Percentiles rank a stretch among this genome's conserved stretches.
Evolutionary conservation across 1,140 invertebrate species (phyloP).

Genomic region (Pentalonia nigronervosa): DNA sequence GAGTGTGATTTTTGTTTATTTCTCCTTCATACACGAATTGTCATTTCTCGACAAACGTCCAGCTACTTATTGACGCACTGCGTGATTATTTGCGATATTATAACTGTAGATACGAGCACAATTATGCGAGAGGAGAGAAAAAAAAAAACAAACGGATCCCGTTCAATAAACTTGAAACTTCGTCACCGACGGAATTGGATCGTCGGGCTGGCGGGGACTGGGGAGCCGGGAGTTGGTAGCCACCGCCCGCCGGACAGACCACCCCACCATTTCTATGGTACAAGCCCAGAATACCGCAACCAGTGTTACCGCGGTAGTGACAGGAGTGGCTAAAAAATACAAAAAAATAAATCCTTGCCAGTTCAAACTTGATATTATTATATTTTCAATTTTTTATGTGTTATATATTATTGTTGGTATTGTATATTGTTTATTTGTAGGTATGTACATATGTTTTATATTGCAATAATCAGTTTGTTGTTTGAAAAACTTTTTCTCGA

Average conservation of each 20-base stretch:
- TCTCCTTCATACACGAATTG: neutral
- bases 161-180: constrained; percentile 42
- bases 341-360: neutral
- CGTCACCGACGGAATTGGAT: constrained; percentile 43
- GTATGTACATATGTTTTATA: neutral
- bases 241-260: neutral
- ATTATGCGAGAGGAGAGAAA: neutral
- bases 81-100: neutral
- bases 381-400: neutral
- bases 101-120: neutral
- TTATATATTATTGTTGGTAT: too few species aligned
- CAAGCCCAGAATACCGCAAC: neutral
- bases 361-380: neutral
- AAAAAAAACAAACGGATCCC: constrained; percentile 39
- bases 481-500: neutral
- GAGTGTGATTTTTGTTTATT: neutral
- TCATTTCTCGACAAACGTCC: constrained; percentile 21
- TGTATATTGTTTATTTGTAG: neutral
- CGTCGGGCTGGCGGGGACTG: neutral
- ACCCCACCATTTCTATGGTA: neutral
- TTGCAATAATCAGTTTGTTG: neutral
- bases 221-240: neutral
- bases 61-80: neutral
- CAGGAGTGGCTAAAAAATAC: neutral
- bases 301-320: constrained; percentile 27